These are phyloP conservation scores for Aromia moschata DNA, from an alignment of 2,888 invertebrate genomes.

Conservation along the genomic window DNA sequence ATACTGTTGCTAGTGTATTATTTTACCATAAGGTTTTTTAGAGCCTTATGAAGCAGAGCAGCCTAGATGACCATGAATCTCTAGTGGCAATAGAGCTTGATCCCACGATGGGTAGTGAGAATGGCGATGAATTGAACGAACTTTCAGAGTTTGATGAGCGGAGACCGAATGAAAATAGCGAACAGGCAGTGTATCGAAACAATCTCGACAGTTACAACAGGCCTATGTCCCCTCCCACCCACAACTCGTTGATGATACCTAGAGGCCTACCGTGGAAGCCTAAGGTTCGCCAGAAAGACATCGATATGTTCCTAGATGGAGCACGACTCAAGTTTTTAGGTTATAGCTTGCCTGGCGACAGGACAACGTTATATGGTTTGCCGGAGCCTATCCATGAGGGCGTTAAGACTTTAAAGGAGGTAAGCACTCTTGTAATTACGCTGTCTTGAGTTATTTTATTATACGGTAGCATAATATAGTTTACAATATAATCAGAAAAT, in stretches of 20 bases:
- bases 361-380: slow-evolving; percentile 89
- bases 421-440: slow-evolving; percentile 47
- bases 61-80: slow-evolving; percentile 82
- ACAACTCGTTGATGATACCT: slow-evolving; percentile 41
- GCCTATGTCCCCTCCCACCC: slow-evolving; percentile 49
- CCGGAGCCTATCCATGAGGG: slow-evolving; percentile 98
- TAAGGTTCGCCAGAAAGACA: slow-evolving; percentile 95
- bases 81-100: slow-evolving; percentile 75
- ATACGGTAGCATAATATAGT: too few species aligned
- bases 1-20: too few species aligned
- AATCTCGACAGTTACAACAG: slow-evolving; percentile 49
- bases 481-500: too few species aligned
- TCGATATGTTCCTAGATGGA: slow-evolving; percentile 91
- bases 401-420: slow-evolving; percentile 85
- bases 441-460: too few species aligned
- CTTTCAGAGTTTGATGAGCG: slow-evolving; percentile 67
- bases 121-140: slow-evolving; percentile 58
- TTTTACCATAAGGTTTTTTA: too few species aligned
- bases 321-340: slow-evolving; percentile 96
- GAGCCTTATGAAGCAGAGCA: slow-evolving; percentile 91
- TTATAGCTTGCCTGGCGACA: slow-evolving; percentile 87
- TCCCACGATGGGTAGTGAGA: slow-evolving; percentile 65
- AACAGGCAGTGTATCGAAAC: slow-evolving; percentile 53
- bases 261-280: slow-evolving; percentile 92
- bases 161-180: slow-evolving; percentile 60